A percentile compares a stretch with the other conserved stretches of the same genome.
These are phyloP conservation scores for Euthynnus affinis DNA, from an alignment of 2,797 vertebrate genomes.

Conservation along the genomic window DNA sequence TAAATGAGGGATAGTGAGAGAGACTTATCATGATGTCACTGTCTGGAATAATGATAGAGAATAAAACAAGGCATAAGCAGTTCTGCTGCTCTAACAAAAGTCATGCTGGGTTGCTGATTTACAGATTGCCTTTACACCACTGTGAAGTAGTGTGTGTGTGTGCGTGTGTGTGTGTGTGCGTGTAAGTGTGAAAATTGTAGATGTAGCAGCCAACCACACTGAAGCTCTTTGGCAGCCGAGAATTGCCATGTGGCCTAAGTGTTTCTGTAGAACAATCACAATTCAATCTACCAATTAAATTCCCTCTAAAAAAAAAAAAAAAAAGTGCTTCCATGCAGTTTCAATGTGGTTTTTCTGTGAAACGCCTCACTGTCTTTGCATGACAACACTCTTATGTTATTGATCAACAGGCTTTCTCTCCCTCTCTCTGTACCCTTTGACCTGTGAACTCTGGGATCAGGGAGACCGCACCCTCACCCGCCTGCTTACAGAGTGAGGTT, in stretches of 20 bases:
- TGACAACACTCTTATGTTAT: conserved; percentile 60
- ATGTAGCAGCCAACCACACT: conserved; percentile 66
- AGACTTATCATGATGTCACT: conserved; percentile 1
- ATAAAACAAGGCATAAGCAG: not conserved
- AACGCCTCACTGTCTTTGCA: conserved; percentile 66
- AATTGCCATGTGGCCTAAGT: not conserved
- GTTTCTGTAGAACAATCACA: not conserved
- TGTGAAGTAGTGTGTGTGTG: conserved; percentile 30
- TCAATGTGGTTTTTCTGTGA: conserved; percentile 71
- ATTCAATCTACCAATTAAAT: not conserved
- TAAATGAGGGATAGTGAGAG: conserved; percentile 2
- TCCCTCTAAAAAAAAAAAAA: not conserved
- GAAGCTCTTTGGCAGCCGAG: conserved; percentile 56
- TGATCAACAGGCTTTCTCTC: conserved; percentile 23
- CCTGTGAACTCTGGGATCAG: conserved; percentile 48
- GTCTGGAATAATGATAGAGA: conserved; percentile 5
- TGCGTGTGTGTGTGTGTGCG: conserved; percentile 24
- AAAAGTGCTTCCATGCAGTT: conserved; percentile 32
- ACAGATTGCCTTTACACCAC: conserved; percentile 2
- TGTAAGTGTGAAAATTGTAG: conserved; percentile 30
- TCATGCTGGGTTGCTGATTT: conserved; percentile 4
- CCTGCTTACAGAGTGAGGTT: conserved; percentile 46
- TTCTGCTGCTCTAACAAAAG: not conserved
- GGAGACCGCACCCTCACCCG: conserved; percentile 48
- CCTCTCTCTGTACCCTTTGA: conserved; percentile 43